These are phyloP conservation scores for Globicephala melas DNA, from an alignment of 2,113 vertebrate genomes.

Conservation along the genomic window DNA sequence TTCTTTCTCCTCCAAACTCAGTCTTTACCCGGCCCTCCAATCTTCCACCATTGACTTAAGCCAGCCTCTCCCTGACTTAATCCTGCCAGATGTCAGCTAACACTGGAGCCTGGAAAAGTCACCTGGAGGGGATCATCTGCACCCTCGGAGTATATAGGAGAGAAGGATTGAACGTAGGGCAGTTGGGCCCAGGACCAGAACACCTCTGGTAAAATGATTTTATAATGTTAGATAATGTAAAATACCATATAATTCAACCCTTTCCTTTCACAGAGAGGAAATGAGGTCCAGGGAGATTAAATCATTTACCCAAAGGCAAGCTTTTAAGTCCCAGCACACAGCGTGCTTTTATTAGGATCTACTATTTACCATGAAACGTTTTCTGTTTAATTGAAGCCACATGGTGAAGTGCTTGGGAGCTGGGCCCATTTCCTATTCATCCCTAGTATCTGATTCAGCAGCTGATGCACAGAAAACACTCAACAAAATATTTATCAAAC, in stretches of 20 bases:
- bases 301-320: background rate
- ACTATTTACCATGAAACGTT: background rate
- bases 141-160: too few species aligned
- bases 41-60: background rate
- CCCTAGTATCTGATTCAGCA: background rate
- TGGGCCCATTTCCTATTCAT: background rate
- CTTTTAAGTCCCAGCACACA: background rate
- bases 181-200: background rate
- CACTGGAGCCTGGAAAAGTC: background rate
- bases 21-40: background rate
- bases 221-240: background rate
- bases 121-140: too few species aligned
- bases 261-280: background rate
- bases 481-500: background rate
- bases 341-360: background rate
- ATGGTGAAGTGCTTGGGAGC: background rate
- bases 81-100: background rate
- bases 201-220: background rate
- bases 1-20: background rate
- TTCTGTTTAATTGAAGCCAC: slow-evolving; percentile 8
- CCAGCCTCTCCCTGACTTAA: background rate
- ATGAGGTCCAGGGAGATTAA: background rate
- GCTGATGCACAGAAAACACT: background rate
- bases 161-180: background rate
- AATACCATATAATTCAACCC: background rate